Base-by-base conservation (phyloP, 2,113 vertebrate genomes). In the Aptenodytes forsteri region DNA sequence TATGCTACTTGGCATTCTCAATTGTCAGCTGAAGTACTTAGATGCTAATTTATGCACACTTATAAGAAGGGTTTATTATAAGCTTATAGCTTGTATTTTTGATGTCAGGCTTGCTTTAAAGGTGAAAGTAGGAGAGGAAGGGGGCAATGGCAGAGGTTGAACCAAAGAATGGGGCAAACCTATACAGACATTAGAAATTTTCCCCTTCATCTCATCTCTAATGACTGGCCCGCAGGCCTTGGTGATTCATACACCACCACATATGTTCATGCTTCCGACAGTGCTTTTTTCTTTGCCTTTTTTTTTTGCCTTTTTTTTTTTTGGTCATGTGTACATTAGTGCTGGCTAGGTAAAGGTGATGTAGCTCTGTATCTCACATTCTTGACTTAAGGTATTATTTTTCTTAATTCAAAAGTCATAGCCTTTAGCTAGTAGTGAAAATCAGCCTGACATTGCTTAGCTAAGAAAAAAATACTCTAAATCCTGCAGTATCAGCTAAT, bases 21-120 rank as follows among this genome's bases (percentile, higher is more conserved):
- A 18, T 96, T 89, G 77, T 79, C 80, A 87, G 69, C 73, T 91
- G 65, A 54, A 61, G 40, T 38, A 58, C 36, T 7, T 40, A 81
- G 70, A 82, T 87, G 73, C 77, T 96, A 91, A 93, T 96, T 96
- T 95, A 85, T 96, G 75, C 87, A 80, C 82, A 69, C 78, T 66
- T 96, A 7, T 83, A 85, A 70, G 66, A 65, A 82, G 46, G 22
- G 73, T 67, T 93, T 86, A 47, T 80, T 80, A 40, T 66, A 61
- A 66, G 54, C 59, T 65, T 77, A 6, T 67, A 87, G 44, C 56
- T 88, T 61, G n/a, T 1, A 32, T 61, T 89, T 88, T 87, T 82
- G 7, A 58, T 69, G 75, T 70, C 62, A 87, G 38, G 14, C 62
- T 77, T 80, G 19, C n/a, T 91, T 87, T 67, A 89, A 85, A 95